Conservation (phyloP, 1,140 invertebrate genomes). For the Tetramorium alpestre region DNA sequence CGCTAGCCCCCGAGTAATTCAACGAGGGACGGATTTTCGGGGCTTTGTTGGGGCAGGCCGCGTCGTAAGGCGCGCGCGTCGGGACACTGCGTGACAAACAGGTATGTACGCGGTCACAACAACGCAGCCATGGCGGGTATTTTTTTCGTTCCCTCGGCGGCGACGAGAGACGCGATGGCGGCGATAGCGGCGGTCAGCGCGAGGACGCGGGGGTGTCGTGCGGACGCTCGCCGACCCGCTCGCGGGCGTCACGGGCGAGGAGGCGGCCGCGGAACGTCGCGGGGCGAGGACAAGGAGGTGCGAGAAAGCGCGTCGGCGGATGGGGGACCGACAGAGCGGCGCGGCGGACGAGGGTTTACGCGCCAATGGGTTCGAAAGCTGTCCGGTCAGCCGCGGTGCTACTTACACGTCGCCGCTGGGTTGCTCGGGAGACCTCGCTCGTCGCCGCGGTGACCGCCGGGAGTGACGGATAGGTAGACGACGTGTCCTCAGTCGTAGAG, state of each 20-base stretch:
- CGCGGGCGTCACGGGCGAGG: neutral
- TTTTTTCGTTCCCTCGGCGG: neutral
- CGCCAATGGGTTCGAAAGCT: slow-evolving; percentile 58
- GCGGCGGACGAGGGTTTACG: slow-evolving; percentile 21
- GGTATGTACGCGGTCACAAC: neutral
- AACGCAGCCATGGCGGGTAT: slow-evolving; percentile 25
- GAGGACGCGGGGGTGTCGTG: neutral
- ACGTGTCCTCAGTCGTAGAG: neutral
- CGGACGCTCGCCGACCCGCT: neutral
- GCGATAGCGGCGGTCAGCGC: neutral
- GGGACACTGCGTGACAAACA: neutral
- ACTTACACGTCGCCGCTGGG: slow-evolving; percentile 40
- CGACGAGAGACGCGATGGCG: neutral
- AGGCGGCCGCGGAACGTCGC: neutral
- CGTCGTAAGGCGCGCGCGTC: no score
- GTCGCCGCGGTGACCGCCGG: neutral
- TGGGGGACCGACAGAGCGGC: neutral
- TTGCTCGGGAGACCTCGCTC: neutral
- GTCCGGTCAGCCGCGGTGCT: neutral
- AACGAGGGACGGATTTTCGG: no score
- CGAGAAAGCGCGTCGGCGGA: neutral
- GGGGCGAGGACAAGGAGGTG: neutral
- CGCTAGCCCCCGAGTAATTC: no score
- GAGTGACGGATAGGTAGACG: neutral
- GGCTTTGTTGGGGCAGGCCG: no score